Evolutionary conservation across 2,888 invertebrate species (phyloP), one percentile per base, ranked within the genome.

Genomic region (Caenorhabditis sp.): DNA sequence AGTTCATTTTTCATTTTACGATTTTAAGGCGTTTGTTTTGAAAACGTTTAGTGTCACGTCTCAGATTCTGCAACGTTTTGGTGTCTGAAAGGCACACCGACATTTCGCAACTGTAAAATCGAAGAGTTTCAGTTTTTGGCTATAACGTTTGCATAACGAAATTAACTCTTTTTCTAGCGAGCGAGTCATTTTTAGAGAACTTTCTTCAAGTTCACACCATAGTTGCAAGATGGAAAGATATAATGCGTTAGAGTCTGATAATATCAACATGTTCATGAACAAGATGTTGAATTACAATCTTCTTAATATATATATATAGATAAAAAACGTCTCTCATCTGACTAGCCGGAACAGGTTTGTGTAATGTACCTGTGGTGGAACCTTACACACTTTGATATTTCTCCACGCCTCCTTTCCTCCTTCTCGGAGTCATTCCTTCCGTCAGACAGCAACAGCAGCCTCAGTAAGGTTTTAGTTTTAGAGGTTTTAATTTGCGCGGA

Each of bases 1-100:
- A 76, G 76, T 76, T 76, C 67, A 67, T 76, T 76, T 76, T 76
- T 67, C 76, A 67, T 76, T 76, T 76, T 76, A 76, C 67, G 74
- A 74, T 65, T 65, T 64, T 55, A 65, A 60, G 51, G 35, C 40
- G 56, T 67, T 76, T 61, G 37, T 67, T 76, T 67, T 44, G 32
- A 61, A 65, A 60, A 67, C 60, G 47, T 60, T 65, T 51, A 74
- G 74, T 40, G 40, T 72, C 37, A 56, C 11, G 32, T 6, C 47
- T 44, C 56, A 18, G 18, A n/a, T n/a, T n/a, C 9, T 56, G 44
- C 24, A 58, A 1, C 55, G 20, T 18, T 20, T 51, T 51, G 11
- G 24, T n/a, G 40, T 40, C 13, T 40, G 9, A 13, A 13, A 40
- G 2, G n/a, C 2, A 13, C 13, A 13, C 13, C 6, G 2, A 40